Evolutionary conservation across 1,140 invertebrate species (phyloP).

Genomic region (Centruroides sculpturatus): DNA sequence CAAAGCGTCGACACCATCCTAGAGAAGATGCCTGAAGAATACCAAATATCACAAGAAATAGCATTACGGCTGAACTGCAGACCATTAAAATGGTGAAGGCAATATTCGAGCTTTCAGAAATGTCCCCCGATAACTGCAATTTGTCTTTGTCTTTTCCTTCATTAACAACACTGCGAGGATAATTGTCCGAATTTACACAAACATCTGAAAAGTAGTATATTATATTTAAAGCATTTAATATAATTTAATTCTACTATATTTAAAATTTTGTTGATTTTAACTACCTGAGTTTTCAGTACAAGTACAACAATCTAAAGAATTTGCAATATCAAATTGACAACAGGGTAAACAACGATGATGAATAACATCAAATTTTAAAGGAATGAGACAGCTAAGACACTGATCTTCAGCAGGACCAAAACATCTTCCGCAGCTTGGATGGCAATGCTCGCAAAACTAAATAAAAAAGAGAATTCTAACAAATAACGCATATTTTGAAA

Average conservation of each 20-base stretch:
- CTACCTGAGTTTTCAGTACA: constrained; percentile 6
- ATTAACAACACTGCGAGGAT: constrained; percentile 1
- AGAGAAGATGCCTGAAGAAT: constrained; percentile 3
- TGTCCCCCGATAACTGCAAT: neutral
- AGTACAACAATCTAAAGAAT: constrained; percentile 4
- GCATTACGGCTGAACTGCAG: constrained; percentile 1
- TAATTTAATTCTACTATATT: neutral
- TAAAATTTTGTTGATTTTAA: neutral
- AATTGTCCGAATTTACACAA: constrained; percentile 2
- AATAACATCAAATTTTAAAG: constrained; percentile 10
- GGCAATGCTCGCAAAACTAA: constrained; percentile 15
- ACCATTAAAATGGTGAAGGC: constrained; percentile 3
- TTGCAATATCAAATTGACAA: constrained; percentile 1
- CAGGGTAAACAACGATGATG: constrained; percentile 15
- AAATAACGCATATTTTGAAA: neutral
- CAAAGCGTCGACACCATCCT: neutral
- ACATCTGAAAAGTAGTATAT: constrained; percentile 4
- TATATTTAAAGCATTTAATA: neutral
- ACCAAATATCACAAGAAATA: constrained; percentile 5
- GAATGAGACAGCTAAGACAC: constrained; percentile 11
- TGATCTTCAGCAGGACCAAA: constrained; percentile 13
- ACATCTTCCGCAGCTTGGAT: constrained; percentile 15
- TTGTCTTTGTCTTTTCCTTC: neutral
- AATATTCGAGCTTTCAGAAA: constrained; percentile 1
- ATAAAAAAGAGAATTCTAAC: neutral